These are phyloP conservation scores for Epinephelus moara DNA, from an alignment of 2,113 vertebrate species.

Conservation along the genomic window DNA sequence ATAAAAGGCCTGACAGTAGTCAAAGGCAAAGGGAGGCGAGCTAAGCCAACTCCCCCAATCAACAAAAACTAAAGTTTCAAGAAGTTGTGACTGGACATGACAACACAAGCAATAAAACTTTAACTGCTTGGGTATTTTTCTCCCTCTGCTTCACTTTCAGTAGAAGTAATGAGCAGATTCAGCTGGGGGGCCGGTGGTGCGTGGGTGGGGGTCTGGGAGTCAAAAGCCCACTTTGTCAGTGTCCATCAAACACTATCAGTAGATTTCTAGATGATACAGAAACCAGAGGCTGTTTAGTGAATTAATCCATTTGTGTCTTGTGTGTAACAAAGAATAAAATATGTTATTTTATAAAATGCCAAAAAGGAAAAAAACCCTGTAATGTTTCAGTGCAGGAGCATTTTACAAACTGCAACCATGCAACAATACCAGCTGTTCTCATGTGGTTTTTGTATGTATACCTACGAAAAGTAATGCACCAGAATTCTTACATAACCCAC, in stretches of 20 bases:
- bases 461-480: no score
- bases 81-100: constrained; percentile 46
- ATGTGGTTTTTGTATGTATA: no score
- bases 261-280: constrained; percentile 9
- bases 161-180: constrained; percentile 38
- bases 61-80: constrained; percentile 54
- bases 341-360: neutral
- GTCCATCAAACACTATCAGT: constrained; percentile 35
- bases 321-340: neutral
- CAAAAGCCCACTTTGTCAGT: constrained; percentile 37
- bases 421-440: no score
- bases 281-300: neutral
- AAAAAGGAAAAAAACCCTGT: neutral
- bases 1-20: constrained; percentile 68
- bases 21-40: constrained; percentile 52
- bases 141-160: neutral
- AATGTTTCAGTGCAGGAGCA: neutral
- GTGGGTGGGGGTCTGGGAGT: constrained; percentile 27
- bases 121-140: neutral
- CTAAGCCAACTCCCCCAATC: constrained; percentile 49
- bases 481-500: no score
- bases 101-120: constrained; percentile 41
- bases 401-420: neutral
- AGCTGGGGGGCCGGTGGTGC: constrained; percentile 15
- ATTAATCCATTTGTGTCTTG: neutral